A percentile compares a stretch with the other conserved stretches of the same genome.
Evolutionary conservation across 2,113 vertebrate genomes (phyloP).

Genomic region (Circaetus gallicus): DNA sequence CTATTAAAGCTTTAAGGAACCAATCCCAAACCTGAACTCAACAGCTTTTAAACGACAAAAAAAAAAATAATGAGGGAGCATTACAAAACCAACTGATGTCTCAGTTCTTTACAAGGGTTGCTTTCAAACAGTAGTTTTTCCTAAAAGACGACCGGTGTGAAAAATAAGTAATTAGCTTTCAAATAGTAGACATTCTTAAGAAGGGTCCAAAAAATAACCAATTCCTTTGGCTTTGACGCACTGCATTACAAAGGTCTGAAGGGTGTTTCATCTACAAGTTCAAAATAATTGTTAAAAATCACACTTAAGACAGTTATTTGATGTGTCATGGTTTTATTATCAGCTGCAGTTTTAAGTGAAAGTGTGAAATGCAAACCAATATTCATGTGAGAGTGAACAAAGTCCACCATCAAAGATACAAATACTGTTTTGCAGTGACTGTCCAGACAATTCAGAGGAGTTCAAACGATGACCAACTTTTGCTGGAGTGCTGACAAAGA

Average conservation of each 20-base stretch:
- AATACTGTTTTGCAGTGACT: neutral
- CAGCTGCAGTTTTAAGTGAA: neutral
- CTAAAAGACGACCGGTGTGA: neutral
- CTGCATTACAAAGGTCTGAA: fast-evolving
- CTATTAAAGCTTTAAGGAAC: neutral
- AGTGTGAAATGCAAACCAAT: neutral
- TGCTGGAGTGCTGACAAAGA: neutral
- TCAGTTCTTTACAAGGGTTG: neutral
- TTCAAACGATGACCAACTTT: neutral
- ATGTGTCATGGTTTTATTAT: neutral
- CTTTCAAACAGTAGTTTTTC: neutral
- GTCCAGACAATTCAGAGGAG: neutral
- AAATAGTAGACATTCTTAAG: neutral
- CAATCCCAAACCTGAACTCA: neutral
- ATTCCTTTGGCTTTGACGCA: neutral
- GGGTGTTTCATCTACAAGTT: fast-evolving
- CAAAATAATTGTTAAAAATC: neutral
- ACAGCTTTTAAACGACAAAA: neutral
- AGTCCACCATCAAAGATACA: neutral
- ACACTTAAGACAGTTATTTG: neutral
- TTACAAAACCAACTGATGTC: neutral
- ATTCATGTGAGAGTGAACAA: neutral
- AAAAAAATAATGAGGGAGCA: neutral
- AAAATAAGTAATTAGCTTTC: fast-evolving
- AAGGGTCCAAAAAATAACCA: neutral